A percentile compares a stretch with the other conserved stretches of the same genome.
These are phyloP conservation scores for Saccostrea echinata DNA, from an alignment of 1,140 invertebrate genomes.

Conservation along the genomic window DNA sequence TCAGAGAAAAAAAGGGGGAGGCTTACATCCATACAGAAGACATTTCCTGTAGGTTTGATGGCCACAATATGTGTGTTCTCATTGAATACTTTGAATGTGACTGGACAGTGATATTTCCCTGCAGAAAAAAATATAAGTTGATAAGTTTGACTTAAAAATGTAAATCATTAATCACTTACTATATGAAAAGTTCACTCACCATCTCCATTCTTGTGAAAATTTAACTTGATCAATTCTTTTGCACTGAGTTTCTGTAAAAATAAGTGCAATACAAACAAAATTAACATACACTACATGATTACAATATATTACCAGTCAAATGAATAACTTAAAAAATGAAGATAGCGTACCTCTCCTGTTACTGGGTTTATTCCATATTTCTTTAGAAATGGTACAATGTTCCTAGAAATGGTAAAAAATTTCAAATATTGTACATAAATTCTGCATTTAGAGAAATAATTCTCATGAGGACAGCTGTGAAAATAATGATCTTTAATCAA, in stretches of 20 bases:
- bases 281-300: background rate
- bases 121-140: constrained; percentile 38
- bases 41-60: constrained; percentile 95
- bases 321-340: background rate
- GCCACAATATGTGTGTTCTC: constrained; percentile 97
- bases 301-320: background rate
- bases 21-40: constrained; percentile 92
- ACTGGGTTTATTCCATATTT: constrained; percentile 97
- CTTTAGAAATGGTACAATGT: constrained; percentile 94
- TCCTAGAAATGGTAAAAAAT: constrained; percentile 73
- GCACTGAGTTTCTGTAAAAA: constrained; percentile 86
- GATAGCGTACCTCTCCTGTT: constrained; percentile 88
- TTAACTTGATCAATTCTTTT: constrained; percentile 93
- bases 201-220: constrained; percentile 92
- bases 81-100: constrained; percentile 96
- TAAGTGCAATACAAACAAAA: constrained; percentile 36
- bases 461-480: too few relatives aligned
- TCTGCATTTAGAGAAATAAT: too few relatives aligned
- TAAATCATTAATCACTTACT: background rate
- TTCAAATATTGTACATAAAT: too few relatives aligned
- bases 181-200: constrained; percentile 77
- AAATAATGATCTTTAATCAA: too few relatives aligned
- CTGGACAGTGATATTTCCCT: constrained; percentile 94
- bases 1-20: background rate
- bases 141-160: too few relatives aligned